Conservation (phyloP, 2,888 invertebrate genomes). For the Eupeodes latifasciatus region DNA sequence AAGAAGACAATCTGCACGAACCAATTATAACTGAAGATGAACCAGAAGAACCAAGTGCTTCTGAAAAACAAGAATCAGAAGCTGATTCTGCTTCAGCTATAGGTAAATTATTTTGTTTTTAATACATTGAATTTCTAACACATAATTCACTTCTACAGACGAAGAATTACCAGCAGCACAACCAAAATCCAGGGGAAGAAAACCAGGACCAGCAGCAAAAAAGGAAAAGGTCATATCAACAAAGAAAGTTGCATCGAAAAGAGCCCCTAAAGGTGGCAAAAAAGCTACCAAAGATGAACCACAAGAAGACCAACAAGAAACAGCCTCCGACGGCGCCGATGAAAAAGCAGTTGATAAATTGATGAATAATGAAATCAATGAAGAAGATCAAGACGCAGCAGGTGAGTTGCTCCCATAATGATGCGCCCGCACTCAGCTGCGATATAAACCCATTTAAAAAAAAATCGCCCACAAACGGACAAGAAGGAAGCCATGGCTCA, state of each 20-base stretch:
- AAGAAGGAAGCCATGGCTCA: conserved; percentile 54
- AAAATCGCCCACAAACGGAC: conserved; percentile 39
- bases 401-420: conserved; percentile 67
- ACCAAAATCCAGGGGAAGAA: conserved; percentile 75
- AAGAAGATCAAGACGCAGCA: conserved; percentile 56
- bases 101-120: conserved; percentile 32
- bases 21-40: conserved; percentile 31
- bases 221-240: conserved; percentile 42
- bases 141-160: conserved; percentile 13
- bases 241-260: conserved; percentile 51
- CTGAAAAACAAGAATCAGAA: conserved; percentile 49
- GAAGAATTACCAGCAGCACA: conserved; percentile 39
- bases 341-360: not conserved
- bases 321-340: not conserved
- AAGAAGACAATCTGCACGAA: conserved; percentile 40
- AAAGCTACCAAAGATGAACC: conserved; percentile 48
- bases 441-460: conserved; percentile 16
- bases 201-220: conserved; percentile 71
- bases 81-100: conserved; percentile 40
- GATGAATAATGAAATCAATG: conserved; percentile 11
- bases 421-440: conserved; percentile 22
- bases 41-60: conserved; percentile 6
- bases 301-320: conserved; percentile 13
- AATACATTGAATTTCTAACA: not conserved
- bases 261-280: conserved; percentile 69